These are phyloP conservation scores for Apocrypta bakeri DNA, from an alignment of 1,140 invertebrate genomes.

Conservation along the genomic window DNA sequence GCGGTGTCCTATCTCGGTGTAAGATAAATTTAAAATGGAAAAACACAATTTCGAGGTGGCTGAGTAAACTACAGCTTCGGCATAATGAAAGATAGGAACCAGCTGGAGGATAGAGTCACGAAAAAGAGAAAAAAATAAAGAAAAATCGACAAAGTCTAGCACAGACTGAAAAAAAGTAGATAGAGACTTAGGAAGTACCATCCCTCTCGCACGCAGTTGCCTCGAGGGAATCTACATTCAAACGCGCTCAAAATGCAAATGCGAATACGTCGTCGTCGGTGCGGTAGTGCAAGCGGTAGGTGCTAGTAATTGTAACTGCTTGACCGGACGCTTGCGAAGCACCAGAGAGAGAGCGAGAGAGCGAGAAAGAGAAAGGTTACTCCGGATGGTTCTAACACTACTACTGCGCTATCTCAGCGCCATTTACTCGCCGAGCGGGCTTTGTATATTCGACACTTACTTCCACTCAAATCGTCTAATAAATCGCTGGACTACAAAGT, in stretches of 20 bases:
- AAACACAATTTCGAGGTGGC: slow-evolving; percentile 2
- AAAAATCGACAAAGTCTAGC: not conserved
- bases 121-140: not conserved
- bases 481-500: not conserved
- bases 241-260: slow-evolving; percentile 58
- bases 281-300: not conserved
- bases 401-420: not conserved
- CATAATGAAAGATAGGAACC: not conserved
- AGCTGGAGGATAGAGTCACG: not conserved
- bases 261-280: slow-evolving; percentile 4
- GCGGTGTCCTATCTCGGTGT: not conserved
- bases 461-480: slow-evolving; percentile 42
- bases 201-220: not conserved
- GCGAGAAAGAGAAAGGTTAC: not conserved
- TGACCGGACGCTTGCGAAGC: slow-evolving; percentile 44
- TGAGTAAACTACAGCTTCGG: not conserved
- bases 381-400: slow-evolving; percentile 1
- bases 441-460: slow-evolving; percentile 40
- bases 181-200: not conserved
- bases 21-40: slow-evolving; percentile 10
- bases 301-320: slow-evolving; percentile 54
- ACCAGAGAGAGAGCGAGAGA: not conserved
- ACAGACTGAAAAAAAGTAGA: not conserved
- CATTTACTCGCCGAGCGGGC: not conserved
- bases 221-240: slow-evolving; percentile 51